A percentile compares a stretch with the other conserved stretches of the same genome.
Conservation (phyloP, 2,888 invertebrate genomes). For the Aethes cnicana region DNA sequence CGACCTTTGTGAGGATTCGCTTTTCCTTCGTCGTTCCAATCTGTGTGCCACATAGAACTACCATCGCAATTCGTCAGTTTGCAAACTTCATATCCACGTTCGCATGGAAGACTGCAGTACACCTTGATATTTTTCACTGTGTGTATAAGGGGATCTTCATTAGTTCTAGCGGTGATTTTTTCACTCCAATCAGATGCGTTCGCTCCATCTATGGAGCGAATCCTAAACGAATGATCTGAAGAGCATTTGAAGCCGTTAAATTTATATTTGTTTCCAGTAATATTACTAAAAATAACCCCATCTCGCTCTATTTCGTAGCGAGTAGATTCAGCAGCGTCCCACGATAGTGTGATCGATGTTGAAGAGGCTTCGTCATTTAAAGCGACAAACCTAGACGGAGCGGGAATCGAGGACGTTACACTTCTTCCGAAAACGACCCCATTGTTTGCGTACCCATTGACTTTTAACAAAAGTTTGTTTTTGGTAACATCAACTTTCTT, state of each 20-base stretch:
- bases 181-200: conserved; percentile 68
- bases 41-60: conserved; percentile 53
- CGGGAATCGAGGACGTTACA: conserved; percentile 38
- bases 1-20: conserved; percentile 41
- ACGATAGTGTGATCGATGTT: conserved; percentile 51
- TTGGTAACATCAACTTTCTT: conserved; percentile 52
- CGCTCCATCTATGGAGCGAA: conserved; percentile 54
- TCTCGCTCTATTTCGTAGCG: conserved; percentile 70
- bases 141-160: conserved; percentile 49
- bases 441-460: conserved; percentile 52
- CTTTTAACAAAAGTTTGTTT: conserved; percentile 58
- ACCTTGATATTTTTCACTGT: conserved; percentile 50
- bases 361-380: conserved; percentile 45
- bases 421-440: conserved; percentile 45
- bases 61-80: conserved; percentile 47
- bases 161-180: conserved; percentile 45
- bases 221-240: conserved; percentile 56
- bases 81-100: conserved; percentile 47
- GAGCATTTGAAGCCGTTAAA: conserved; percentile 52
- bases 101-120: conserved; percentile 50
- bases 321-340: conserved; percentile 46
- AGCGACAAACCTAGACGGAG: conserved; percentile 46
- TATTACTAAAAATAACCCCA: conserved; percentile 56
- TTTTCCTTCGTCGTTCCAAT: conserved; percentile 46
- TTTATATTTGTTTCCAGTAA: conserved; percentile 44